Percentiles rank a stretch among this genome's conserved stretches.
phyloP scores from a whole-genome alignment of 2,888 invertebrate genomes.

The Drosophila maculinotata region DNA sequence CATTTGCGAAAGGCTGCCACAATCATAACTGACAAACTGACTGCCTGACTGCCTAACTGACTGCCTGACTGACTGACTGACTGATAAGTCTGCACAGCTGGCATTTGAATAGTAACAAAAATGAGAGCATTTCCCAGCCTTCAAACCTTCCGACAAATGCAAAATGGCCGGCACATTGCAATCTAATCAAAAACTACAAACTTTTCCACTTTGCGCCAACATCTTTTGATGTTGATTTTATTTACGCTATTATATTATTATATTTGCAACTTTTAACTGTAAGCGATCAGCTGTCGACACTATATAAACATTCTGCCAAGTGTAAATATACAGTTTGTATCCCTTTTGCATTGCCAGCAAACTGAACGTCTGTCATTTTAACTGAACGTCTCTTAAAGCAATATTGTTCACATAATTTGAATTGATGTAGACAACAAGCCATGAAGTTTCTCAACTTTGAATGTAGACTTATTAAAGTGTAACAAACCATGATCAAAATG shows the following conservation, averaged over 20 bases:
- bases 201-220: constrained; percentile 17
- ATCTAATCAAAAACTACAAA: constrained; percentile 36
- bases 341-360: too few relatives aligned
- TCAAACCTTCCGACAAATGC: constrained; percentile 11
- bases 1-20: constrained; percentile 41
- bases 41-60: constrained; percentile 23
- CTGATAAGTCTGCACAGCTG: constrained; percentile 10
- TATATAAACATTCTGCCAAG: too few relatives aligned
- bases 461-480: too few relatives aligned
- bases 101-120: constrained; percentile 31
- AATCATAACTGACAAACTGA: constrained; percentile 46
- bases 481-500: too few relatives aligned
- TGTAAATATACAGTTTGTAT: too few relatives aligned
- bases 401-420: too few relatives aligned
- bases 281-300: too few relatives aligned
- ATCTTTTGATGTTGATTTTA: constrained; percentile 44
- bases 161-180: constrained; percentile 2
- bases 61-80: too few relatives aligned
- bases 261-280: constrained; percentile 33
- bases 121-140: constrained; percentile 35
- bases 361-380: too few relatives aligned
- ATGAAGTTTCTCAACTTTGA: too few relatives aligned
- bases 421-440: too few relatives aligned
- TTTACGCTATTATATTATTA: constrained; percentile 45
- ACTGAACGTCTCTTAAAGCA: too few relatives aligned